Conservation (phyloP, 2,113 vertebrate genomes). For the Rana temporaria region DNA sequence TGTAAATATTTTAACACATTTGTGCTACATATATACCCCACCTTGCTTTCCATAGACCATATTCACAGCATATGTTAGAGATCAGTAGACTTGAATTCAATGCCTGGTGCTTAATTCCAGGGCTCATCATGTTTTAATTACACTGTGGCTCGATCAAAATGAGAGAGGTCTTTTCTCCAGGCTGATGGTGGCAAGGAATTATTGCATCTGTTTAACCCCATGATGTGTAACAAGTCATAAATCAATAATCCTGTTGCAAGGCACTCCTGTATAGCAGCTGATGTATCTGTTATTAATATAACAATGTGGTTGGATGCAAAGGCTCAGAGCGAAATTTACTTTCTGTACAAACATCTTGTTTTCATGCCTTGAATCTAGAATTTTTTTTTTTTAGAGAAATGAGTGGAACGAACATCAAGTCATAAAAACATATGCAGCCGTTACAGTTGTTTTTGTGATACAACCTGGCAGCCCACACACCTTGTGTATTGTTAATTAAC, state of each 20-base stretch:
- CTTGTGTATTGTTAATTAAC: conserved; percentile 55
- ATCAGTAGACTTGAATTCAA: conserved; percentile 44
- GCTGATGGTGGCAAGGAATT: conserved; percentile 52
- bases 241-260: conserved; percentile 56
- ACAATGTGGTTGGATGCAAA: conserved; percentile 53
- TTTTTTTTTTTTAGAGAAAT: conserved; percentile 35
- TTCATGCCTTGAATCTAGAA: conserved; percentile 48
- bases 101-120: conserved; percentile 42
- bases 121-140: conserved; percentile 58
- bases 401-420: conserved; percentile 49
- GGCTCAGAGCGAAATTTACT: conserved; percentile 44
- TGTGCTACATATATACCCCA: background rate
- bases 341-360: conserved; percentile 47
- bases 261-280: conserved; percentile 52
- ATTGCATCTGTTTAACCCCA: conserved; percentile 59
- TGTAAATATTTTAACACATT: conserved; percentile 25
- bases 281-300: conserved; percentile 59
- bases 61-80: conserved; percentile 41
- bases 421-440: conserved; percentile 53
- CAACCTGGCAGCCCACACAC: conserved; percentile 57
- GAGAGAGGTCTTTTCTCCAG: conserved; percentile 53
- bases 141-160: conserved; percentile 47
- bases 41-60: conserved; percentile 1
- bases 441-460: conserved; percentile 41
- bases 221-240: conserved; percentile 56